Evolutionary conservation across 2,888 invertebrate species (phyloP), one percentile per base, ranked within the genome.

Genomic region (Megaustenia siamemsis): DNA sequence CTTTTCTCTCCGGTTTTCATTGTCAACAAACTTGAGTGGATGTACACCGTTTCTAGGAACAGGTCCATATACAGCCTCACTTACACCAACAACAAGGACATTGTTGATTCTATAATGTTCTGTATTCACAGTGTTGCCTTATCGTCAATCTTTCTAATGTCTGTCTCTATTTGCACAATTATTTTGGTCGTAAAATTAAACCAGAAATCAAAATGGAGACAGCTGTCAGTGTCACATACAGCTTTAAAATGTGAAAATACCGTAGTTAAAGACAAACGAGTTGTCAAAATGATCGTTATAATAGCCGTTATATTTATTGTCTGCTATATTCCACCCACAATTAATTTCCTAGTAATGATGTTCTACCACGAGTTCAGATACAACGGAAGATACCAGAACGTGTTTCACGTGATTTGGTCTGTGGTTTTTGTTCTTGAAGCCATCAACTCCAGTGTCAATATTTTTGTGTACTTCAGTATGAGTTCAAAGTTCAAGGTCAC

Each of bases 391-490:
- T 69, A 80, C 18, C 49, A 68, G 35, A 80, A 80, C 18, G 49
- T 32, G 35, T 80, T 80, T 24, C 69, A 53, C 28, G 32, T 40
- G 21, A 53, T 80, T 0, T 80, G 80, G 80, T 80, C 80, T 10
- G 68, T 80, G 32, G 68, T 69, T 15, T 38, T 45, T 3, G 28
- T 80, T 1, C 18, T 80, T 18, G 80, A 80, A 18, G 69, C 49
- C 21, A n/a, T 80, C 24, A 80, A 80, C 53, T 80, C 80, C 2
- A 80, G 80, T n/a, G 80, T 69, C 5, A 80, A 80, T 56, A 80
- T 80, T 49, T 80, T 80, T 21, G 40, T 80, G 12, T 80, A 80
- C n/a, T 69, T 69, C n/a, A 68, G 38, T 12, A 80, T 80, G 80
- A 80, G 80, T 56, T 80, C 80, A 28, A 80, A 80, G 66, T 80